A percentile compares a stretch with the other conserved stretches of the same genome.
Conservation (phyloP, 2,888 invertebrate species). For the Melangyna quadrimaculata region DNA sequence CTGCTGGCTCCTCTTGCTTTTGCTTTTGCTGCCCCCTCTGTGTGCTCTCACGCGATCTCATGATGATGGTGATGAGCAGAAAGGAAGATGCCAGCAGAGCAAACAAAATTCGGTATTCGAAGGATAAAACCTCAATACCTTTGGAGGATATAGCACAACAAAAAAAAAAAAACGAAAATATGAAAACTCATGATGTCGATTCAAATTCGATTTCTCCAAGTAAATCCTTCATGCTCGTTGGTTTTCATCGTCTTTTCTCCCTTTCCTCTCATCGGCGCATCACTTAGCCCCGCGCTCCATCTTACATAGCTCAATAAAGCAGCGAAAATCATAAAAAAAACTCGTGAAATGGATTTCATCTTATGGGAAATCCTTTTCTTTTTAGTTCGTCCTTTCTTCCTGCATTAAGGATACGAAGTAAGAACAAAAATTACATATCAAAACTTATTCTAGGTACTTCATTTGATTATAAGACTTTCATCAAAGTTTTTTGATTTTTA, state of each 20-base stretch:
- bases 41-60: no score
- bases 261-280: neutral
- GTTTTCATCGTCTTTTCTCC: neutral
- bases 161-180: neutral
- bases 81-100: conserved; percentile 32
- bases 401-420: conserved; percentile 12
- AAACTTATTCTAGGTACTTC: conserved; percentile 45
- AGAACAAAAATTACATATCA: neutral
- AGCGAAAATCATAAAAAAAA: conserved; percentile 65
- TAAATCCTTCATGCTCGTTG: conserved; percentile 55
- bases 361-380: conserved; percentile 16
- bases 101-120: conserved; percentile 26
- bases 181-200: conserved; percentile 56
- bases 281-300: neutral
- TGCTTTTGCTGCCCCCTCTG: neutral
- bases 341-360: conserved; percentile 53
- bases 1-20: neutral
- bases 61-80: conserved; percentile 3
- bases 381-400: neutral
- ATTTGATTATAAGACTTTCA: conserved; percentile 64
- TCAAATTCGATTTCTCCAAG: conserved; percentile 61
- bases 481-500: conserved; percentile 45
- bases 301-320: conserved; percentile 44
- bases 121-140: conserved; percentile 54
- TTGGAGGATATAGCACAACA: neutral